These are phyloP conservation scores for Sebastes minor DNA, from an alignment of 2,797 vertebrate species.

Conservation along the genomic window DNA sequence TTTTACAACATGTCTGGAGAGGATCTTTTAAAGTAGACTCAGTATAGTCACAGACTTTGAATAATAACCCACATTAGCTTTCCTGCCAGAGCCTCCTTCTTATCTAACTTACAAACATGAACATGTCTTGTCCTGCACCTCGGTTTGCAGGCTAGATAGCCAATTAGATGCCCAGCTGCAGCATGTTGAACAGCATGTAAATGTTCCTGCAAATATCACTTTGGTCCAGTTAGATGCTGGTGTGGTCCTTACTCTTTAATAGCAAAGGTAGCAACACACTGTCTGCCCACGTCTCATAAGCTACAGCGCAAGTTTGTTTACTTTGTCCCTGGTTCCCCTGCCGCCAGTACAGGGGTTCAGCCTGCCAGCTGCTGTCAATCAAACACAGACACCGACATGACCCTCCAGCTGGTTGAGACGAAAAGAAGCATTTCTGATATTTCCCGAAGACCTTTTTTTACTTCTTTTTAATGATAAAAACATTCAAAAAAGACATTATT, in stretches of 20 bases:
- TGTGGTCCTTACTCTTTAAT: background rate
- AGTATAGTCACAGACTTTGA: background rate
- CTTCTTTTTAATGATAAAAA: background rate
- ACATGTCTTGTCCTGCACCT: background rate
- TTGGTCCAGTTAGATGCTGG: background rate
- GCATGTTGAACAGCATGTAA: background rate
- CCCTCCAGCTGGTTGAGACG: background rate
- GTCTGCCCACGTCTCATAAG: background rate
- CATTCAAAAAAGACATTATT: background rate
- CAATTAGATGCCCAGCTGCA: background rate
- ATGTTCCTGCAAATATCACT: background rate
- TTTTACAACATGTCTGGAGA: background rate
- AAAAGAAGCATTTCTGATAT: background rate
- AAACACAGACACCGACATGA: background rate
- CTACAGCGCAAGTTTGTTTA: background rate
- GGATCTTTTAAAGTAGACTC: background rate
- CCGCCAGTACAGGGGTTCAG: background rate
- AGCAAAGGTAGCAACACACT: background rate
- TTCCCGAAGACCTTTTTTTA: background rate
- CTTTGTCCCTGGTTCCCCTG: background rate
- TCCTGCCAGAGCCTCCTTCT: background rate
- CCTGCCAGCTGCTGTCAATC: background rate
- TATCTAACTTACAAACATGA: background rate
- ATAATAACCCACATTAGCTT: background rate
- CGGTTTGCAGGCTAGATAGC: background rate